Evolutionary conservation across 2,797 vertebrate genomes (phyloP).

Genomic region (Channallabes apus): DNA sequence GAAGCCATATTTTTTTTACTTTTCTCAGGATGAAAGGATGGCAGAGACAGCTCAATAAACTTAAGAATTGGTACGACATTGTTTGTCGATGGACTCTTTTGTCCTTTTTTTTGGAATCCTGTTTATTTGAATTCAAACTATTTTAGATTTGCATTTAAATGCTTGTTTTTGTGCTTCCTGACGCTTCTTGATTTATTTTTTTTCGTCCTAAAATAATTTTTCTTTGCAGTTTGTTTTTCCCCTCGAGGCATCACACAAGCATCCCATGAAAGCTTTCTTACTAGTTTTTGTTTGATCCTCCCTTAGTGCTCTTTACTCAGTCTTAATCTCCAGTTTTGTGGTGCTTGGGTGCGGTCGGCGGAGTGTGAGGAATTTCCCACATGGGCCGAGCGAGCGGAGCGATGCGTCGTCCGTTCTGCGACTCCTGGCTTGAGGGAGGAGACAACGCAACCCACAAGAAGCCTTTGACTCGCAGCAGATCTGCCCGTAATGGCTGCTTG

Average conservation of each 20-base stretch:
- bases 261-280: conserved; percentile 23
- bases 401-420: conserved; percentile 5
- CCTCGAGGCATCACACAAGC: conserved; percentile 27
- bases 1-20: not conserved
- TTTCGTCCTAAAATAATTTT: not conserved
- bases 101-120: conserved; percentile 23
- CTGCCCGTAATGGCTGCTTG: not conserved
- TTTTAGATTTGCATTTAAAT: conserved; percentile 64
- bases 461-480: not conserved
- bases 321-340: conserved; percentile 38
- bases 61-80: not conserved
- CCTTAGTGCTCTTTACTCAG: conserved; percentile 27
- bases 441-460: conserved; percentile 9
- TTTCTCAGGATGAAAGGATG: not conserved
- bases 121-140: conserved; percentile 56
- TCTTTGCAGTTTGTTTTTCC: not conserved
- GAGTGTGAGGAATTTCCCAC: conserved; percentile 39
- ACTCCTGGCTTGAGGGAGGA: conserved; percentile 22
- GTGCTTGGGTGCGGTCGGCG: conserved; percentile 26
- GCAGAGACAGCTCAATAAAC: not conserved
- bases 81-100: conserved; percentile 9
- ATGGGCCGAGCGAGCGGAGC: conserved; percentile 8
- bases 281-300: conserved; percentile 40
- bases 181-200: not conserved
- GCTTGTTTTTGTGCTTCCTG: conserved; percentile 37